phyloP scores from a whole-genome alignment of 2,888 invertebrate species.

The Sphinx pinastri region DNA sequence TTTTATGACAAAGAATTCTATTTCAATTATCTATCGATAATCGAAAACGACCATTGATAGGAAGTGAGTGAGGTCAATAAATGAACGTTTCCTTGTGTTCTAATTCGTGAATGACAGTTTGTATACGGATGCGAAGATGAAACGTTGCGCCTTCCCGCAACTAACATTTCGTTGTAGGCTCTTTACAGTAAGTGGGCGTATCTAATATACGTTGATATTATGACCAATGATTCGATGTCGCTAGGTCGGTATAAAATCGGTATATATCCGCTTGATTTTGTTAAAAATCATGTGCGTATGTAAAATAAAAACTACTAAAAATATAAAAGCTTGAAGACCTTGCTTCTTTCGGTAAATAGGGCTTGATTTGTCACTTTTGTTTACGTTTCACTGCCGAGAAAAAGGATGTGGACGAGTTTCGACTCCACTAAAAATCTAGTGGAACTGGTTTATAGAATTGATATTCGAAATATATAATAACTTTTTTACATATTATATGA shows the following conservation, averaged over 20 bases:
- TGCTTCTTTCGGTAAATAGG: background rate
- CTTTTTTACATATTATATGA: too few relatives aligned
- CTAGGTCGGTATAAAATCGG: too few relatives aligned
- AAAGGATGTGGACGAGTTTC: background rate
- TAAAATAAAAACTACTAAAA: background rate
- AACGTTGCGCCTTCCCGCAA: constrained; percentile 3
- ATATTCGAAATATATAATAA: too few relatives aligned
- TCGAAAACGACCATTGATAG: background rate
- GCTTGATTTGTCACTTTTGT: background rate
- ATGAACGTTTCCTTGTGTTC: constrained; percentile 51
- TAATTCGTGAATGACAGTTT: constrained; percentile 32
- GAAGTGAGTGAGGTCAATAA: constrained; percentile 42
- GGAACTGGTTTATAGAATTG: background rate
- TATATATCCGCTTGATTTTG: too few relatives aligned
- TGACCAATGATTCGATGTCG: background rate
- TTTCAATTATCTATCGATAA: background rate
- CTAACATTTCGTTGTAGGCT: constrained; percentile 3
- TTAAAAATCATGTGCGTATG: background rate
- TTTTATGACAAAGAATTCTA: background rate
- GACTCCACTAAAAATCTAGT: background rate
- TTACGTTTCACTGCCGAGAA: too few relatives aligned
- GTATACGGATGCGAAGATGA: constrained; percentile 2
- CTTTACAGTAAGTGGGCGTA: background rate
- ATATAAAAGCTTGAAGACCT: background rate
- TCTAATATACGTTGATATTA: too few relatives aligned